These are phyloP conservation scores for Gortyna flavago DNA, from an alignment of 2,888 invertebrate genomes.

Conservation along the genomic window DNA sequence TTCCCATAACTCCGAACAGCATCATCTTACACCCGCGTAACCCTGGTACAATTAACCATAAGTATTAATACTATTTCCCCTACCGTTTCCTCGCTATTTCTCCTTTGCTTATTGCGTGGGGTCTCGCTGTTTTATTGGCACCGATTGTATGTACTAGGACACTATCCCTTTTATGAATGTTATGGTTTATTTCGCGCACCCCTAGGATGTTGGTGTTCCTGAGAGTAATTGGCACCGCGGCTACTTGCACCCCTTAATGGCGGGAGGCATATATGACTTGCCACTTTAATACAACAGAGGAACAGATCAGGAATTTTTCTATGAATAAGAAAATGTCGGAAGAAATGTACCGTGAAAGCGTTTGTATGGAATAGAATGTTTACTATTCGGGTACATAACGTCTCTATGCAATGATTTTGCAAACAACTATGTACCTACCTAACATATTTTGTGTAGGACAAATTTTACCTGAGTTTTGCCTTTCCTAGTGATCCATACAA, in stretches of 20 bases:
- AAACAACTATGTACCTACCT: background rate
- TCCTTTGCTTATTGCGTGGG: conserved; percentile 87
- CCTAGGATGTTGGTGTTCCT: conserved; percentile 73
- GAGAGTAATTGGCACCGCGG: conserved; percentile 72
- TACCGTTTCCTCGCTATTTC: conserved; percentile 88
- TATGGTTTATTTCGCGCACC: conserved; percentile 82
- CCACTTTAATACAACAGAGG: conserved; percentile 57
- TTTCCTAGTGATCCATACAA: background rate
- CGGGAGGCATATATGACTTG: conserved; percentile 62
- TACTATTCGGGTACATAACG: background rate
- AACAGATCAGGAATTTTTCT: conserved; percentile 59
- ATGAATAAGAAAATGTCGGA: conserved; percentile 50
- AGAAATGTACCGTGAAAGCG: conserved; percentile 19
- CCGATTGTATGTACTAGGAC: conserved; percentile 87
- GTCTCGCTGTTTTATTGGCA: conserved; percentile 86
- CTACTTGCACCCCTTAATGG: conserved; percentile 67
- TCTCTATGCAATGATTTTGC: background rate
- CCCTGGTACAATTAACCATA: conserved; percentile 88
- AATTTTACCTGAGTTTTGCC: background rate
- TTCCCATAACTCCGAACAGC: conserved; percentile 54
- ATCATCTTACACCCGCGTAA: conserved; percentile 76
- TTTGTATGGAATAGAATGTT: conserved; percentile 15
- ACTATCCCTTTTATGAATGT: conserved; percentile 87
- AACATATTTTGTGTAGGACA: background rate
- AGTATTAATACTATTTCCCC: conserved; percentile 90